Evolutionary conservation across 2,888 invertebrate species (phyloP).

Genomic region (Drosophila koepferae): DNA sequence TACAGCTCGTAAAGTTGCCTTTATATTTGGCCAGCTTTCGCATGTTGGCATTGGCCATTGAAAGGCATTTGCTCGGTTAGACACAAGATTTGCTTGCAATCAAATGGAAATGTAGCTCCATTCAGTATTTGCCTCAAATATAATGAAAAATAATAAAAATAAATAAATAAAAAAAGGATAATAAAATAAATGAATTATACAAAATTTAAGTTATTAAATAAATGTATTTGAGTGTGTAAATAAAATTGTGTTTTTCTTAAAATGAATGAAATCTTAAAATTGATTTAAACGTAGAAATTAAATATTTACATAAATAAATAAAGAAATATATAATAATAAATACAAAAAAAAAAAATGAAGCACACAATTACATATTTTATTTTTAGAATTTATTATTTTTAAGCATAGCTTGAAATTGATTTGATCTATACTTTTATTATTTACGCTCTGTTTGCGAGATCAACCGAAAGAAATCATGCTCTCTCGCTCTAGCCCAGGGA

Average conservation of each 20-base stretch:
- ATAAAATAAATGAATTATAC: background rate
- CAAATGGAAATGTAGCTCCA: constrained; percentile 9
- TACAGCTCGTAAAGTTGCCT: constrained; percentile 45
- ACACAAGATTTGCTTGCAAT: constrained; percentile 22
- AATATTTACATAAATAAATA: background rate
- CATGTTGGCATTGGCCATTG: constrained; percentile 10
- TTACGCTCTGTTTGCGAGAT: too few relatives aligned
- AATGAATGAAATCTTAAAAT: background rate
- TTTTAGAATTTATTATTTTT: too few relatives aligned
- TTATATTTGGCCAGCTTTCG: constrained; percentile 22
- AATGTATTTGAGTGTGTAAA: background rate
- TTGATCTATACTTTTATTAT: too few relatives aligned
- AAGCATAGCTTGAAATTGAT: too few relatives aligned
- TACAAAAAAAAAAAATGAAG: too few relatives aligned
- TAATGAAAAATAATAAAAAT: background rate
- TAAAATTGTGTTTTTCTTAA: background rate
- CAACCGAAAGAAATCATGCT: too few relatives aligned
- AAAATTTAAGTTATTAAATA: too few relatives aligned
- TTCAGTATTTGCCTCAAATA: constrained; percentile 5
- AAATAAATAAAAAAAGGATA: background rate
- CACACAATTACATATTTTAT: too few relatives aligned
- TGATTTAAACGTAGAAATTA: background rate
- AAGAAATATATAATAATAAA: too few relatives aligned
- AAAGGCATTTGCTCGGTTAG: constrained; percentile 33
- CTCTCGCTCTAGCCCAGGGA: too few relatives aligned